A percentile compares a stretch with the other conserved stretches of the same genome.
phyloP scores from a whole-genome alignment of 2,797 vertebrate species.

The Pipistrellus pipistrellus region DNA sequence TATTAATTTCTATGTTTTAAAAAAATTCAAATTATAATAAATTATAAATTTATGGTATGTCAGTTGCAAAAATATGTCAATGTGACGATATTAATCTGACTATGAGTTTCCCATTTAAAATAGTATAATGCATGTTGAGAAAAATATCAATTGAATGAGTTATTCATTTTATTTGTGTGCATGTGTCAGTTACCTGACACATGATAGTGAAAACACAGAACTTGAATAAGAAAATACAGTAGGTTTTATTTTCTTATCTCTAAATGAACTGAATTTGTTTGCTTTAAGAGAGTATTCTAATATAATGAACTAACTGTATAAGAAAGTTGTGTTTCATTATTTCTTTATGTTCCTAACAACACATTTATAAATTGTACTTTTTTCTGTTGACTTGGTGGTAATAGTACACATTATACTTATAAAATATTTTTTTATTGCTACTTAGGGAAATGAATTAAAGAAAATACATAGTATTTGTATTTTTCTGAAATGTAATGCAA shows the following conservation, averaged over 20 bases:
- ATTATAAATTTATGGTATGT: no score
- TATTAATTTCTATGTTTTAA: constrained; percentile 55
- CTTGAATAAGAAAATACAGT: constrained; percentile 57
- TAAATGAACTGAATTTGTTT: constrained; percentile 40
- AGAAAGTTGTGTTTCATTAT: constrained; percentile 60
- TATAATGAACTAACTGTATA: neutral
- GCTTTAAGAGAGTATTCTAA: constrained; percentile 26
- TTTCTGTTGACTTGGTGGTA: constrained; percentile 32
- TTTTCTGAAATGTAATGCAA: constrained; percentile 34
- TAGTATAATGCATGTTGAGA: constrained; percentile 53
- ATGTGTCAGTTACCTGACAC: constrained; percentile 70
- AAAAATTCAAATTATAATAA: neutral
- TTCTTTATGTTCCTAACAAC: neutral
- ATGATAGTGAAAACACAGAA: constrained; percentile 80
- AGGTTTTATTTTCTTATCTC: constrained; percentile 62
- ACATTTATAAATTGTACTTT: neutral
- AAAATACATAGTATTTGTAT: neutral
- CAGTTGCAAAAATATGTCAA: no score
- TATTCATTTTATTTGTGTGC: constrained; percentile 74
- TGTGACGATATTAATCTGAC: constrained; percentile 42
- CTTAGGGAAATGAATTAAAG: constrained; percentile 46
- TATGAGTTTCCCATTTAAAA: constrained; percentile 72
- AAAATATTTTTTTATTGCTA: neutral
- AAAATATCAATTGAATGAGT: constrained; percentile 70
- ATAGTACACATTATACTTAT: neutral